These are phyloP conservation scores for Propsilocerus akamusi DNA, from an alignment of 1,140 invertebrate species.

Conservation along the genomic window DNA sequence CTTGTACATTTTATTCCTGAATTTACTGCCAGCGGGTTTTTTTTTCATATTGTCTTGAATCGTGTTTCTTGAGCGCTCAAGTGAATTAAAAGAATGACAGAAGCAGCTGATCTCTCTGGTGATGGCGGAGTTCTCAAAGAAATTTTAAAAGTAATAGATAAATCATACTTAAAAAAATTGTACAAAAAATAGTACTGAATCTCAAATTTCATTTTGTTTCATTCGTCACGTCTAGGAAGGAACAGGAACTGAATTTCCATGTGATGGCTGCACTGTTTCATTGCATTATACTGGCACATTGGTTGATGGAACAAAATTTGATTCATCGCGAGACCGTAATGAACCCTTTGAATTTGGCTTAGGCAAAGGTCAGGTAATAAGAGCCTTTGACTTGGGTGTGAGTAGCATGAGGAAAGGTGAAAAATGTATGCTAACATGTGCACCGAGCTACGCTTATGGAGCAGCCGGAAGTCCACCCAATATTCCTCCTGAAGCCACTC, in stretches of 20 bases:
- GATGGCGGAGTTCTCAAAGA: constrained; percentile 79
- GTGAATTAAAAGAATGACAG: background rate
- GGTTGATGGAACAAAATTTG: constrained; percentile 78
- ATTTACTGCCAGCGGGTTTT: too few relatives aligned
- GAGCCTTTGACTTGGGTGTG: constrained; percentile 90
- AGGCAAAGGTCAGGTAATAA: constrained; percentile 74
- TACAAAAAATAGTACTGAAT: constrained; percentile 23
- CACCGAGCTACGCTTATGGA: constrained; percentile 85
- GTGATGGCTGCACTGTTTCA: constrained; percentile 41
- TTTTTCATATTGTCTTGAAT: too few relatives aligned
- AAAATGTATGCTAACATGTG: constrained; percentile 64
- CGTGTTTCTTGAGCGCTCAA: too few relatives aligned
- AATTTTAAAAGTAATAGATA: too few relatives aligned
- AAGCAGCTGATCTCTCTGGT: constrained; percentile 19
- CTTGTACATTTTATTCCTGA: too few relatives aligned
- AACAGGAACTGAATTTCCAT: constrained; percentile 22
- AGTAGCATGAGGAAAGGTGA: constrained; percentile 90
- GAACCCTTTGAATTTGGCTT: constrained; percentile 71
- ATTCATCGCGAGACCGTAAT: constrained; percentile 69
- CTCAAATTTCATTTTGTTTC: background rate
- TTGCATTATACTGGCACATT: constrained; percentile 92
- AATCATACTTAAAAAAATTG: constrained; percentile 47
- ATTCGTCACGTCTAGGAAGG: constrained; percentile 9
- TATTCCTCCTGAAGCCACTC: constrained; percentile 77
- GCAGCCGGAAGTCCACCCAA: constrained; percentile 60